Base-by-base conservation (phyloP, 2,888 invertebrate species). In the Scaeva pyrastri region DNA sequence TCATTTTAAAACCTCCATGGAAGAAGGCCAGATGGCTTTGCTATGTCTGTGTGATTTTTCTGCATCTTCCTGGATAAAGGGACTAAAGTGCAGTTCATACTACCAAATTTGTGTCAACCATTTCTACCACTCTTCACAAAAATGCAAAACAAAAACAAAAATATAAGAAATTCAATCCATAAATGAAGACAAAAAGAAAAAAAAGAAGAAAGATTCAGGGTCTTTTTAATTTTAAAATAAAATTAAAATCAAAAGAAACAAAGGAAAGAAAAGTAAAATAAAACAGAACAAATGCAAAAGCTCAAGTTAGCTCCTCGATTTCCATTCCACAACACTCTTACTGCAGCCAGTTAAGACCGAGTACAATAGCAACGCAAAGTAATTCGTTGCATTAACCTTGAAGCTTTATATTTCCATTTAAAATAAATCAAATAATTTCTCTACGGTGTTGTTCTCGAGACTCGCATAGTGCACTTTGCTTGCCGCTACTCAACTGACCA, bases 371-470 rank as follows among this genome's bases (percentile, higher is more conserved):
- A 23, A 43, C 36, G 68, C 58, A 71, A 45, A 73, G 41, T 76
- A 60, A 85, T 85, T 76, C 48, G 55, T 45, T 16, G 16, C 21
- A 60, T 14, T 64, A 78, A 78, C 86, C 86, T 82, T 86, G 73
- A 71, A 60, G 77, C 52, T 74, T 85, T 77, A 73, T 81, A 71
- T 81, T 76, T 81, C 68, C 77, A 86, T 71, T 77, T 86, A 43
- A 64, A 82, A 82, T 82, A 82, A 86, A 82, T 86, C 82, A 82
- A 86, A 86, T 55, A 82, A 74, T 86, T 86, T 82, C 86, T 82
- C 82, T 76, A 16, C 55, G n/a, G 52, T 31, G 31, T 39, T 11
- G 23, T 64, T 81, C 36, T 55, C 70, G 70, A 71, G 73, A 81
- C 56, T 68, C 48, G 68, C 50, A 31, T 66, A 62, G n/a, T 80